Evolutionary conservation across 2,113 vertebrate species (phyloP).

Genomic region (Triplophysa tibetana): DNA sequence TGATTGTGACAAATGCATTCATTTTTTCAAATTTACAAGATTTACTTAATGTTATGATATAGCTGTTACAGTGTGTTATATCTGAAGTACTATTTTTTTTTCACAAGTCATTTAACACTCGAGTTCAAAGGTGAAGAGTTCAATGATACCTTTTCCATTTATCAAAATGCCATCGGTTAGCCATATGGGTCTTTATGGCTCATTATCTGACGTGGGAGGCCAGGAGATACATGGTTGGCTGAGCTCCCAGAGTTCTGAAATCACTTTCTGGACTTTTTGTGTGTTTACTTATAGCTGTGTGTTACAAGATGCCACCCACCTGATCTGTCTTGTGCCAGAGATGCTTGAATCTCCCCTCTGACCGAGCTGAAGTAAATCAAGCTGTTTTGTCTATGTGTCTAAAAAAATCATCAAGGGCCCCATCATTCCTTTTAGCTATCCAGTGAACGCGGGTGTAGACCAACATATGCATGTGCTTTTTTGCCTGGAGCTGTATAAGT

Average conservation of each 20-base stretch:
- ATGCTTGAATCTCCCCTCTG: background rate
- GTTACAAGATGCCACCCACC: background rate
- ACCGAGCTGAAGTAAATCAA: background rate
- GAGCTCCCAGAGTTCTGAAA: background rate
- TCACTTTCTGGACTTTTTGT: conserved; percentile 19
- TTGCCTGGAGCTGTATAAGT: background rate
- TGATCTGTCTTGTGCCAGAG: background rate
- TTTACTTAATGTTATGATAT: too few species aligned
- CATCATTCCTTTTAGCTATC: background rate
- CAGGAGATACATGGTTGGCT: background rate
- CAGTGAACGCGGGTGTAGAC: background rate
- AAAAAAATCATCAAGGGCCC: background rate
- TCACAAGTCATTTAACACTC: background rate
- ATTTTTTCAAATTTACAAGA: too few species aligned
- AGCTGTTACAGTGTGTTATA: too few species aligned
- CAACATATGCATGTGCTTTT: background rate
- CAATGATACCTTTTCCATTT: conserved; percentile 2
- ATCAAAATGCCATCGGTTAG: conserved; percentile 26
- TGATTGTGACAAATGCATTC: too few species aligned
- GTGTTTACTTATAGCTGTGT: conserved; percentile 13
- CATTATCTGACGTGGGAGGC: background rate
- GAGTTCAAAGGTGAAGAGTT: background rate
- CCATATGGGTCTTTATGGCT: conserved; percentile 30
- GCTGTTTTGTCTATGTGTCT: background rate
- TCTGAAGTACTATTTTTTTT: background rate